These are phyloP conservation scores for Spea hammondii DNA, from an alignment of 2,797 vertebrate species.

Conservation along the genomic window DNA sequence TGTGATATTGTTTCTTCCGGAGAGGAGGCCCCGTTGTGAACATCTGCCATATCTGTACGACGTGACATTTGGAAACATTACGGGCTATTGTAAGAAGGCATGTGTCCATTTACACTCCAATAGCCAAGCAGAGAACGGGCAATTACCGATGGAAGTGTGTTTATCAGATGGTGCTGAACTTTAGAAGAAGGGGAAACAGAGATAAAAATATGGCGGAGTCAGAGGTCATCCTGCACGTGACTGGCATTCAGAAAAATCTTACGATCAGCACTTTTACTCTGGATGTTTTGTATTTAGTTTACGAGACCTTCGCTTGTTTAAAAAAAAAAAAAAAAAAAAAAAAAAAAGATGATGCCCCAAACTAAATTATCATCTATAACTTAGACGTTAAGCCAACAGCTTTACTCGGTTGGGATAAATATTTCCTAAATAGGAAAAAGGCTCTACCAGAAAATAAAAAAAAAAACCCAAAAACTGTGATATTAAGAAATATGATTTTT, in stretches of 20 bases:
- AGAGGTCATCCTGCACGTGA: slow-evolving; percentile 26
- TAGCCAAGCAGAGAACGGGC: not conserved
- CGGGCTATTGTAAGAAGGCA: slow-evolving; percentile 39
- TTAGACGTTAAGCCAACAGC: too few species aligned
- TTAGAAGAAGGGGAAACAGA: not conserved
- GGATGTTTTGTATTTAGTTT: slow-evolving; percentile 4
- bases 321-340: too few species aligned
- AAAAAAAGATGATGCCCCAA: too few species aligned
- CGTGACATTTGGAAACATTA: slow-evolving; percentile 40
- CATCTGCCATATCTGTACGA: slow-evolving; percentile 32
- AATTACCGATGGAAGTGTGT: slow-evolving; percentile 12
- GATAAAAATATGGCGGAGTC: slow-evolving; percentile 29
- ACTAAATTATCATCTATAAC: too few species aligned
- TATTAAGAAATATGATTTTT: too few species aligned
- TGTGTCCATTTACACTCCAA: slow-evolving; percentile 1
- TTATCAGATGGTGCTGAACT: slow-evolving; percentile 15
- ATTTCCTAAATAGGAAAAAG: too few species aligned
- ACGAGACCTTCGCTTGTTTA: not conserved
- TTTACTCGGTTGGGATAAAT: too few species aligned
- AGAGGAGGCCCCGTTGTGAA: slow-evolving; percentile 2
- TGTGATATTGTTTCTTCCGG: not conserved
- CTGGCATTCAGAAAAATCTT: not conserved
- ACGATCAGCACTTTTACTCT: not conserved
- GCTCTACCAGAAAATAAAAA: too few species aligned
- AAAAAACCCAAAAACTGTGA: too few species aligned